Evolutionary conservation across 2,113 vertebrate species (phyloP).

Genomic region (Chamaetylas fuelleborni): DNA sequence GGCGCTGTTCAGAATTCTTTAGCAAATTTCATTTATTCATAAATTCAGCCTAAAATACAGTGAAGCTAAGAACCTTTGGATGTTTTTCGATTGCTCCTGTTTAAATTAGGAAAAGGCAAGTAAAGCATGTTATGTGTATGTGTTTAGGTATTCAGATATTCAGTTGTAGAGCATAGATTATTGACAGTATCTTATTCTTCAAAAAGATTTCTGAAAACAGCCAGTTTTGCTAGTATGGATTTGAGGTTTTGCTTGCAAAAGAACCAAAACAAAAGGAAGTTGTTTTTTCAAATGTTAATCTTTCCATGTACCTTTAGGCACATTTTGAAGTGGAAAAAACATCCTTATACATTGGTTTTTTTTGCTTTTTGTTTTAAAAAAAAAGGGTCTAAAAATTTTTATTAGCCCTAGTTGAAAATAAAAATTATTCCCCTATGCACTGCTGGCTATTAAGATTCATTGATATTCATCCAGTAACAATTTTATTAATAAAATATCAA

Average conservation of each 20-base stretch:
- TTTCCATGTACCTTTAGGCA: background rate
- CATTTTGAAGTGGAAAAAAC: background rate
- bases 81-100: background rate
- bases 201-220: background rate
- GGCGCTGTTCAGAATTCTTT: background rate
- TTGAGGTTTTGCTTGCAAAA: background rate
- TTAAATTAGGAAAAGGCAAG: background rate
- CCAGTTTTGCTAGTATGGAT: background rate
- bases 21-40: background rate
- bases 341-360: background rate
- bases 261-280: background rate
- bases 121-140: background rate
- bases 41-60: background rate
- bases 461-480: background rate
- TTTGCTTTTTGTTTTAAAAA: background rate
- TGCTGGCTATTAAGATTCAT: background rate
- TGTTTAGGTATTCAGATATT: background rate
- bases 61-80: background rate
- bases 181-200: background rate
- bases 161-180: background rate
- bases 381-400: background rate
- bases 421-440: background rate
- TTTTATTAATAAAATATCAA: background rate
- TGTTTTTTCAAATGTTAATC: background rate
- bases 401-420: background rate